Base-by-base conservation (phyloP, 1,140 invertebrate species). In the Saccostrea cuccullata region DNA sequence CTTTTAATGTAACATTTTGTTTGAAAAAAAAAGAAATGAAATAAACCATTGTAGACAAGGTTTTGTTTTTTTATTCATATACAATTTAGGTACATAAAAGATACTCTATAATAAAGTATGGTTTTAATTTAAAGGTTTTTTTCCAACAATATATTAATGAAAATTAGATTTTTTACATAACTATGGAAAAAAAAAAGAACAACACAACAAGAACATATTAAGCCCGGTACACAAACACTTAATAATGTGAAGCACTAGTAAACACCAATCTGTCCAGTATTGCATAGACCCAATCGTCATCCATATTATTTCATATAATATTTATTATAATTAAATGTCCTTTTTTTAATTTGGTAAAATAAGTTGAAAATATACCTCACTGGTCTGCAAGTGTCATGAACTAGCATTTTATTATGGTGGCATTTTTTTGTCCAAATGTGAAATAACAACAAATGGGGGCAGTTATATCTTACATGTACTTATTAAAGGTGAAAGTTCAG, bases 41-140 rank as follows among this genome's bases (percentile, higher is more conserved):
- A 77, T 11, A 77, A 36, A 36, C 36, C 67, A 70, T 12, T 23
- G 12, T 30, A 13, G 13, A 77, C 13, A 36, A 30, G 70, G 70
- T 77, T 77, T 77, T 77, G 15, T 17, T 26, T 26, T 36, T 77
- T 77, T 77, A 36, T 77, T 77, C 30, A 15, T 77, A 77, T 77
- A 77, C 26, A 26, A 26, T 77, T 77, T 77, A 77, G 70, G 70
- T 77, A 77, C 70, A 77, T 77, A 77, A 77, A 77, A 77, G 70
- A 77, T 77, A 77, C 12, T 77, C 70, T 9, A 73, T 73, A 15
- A 77, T 77, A 77, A 30, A 30, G 70, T 30, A 36, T 26, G 70
- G 70, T 77, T 77, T 77, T 30, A 11, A 77, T 77, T 77, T 15
- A 77, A 2, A 64, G n/a, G n/a, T 6, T 47, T 47, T n/a, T 47